Conservation (phyloP, 2,113 vertebrate species). For the Dunckerocampus dactyliophorus region DNA sequence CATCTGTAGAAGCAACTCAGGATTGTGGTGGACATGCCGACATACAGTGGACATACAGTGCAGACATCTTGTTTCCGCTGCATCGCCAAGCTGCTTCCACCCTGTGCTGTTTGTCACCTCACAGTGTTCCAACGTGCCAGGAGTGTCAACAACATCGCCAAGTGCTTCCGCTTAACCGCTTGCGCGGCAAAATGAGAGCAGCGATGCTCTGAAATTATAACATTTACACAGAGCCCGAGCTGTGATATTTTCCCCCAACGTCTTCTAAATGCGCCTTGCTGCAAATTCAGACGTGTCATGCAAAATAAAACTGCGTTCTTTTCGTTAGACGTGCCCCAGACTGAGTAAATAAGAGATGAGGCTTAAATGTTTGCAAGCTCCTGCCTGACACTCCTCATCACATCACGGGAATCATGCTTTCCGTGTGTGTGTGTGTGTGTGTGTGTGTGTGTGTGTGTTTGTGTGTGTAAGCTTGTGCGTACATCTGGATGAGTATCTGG, state of each 20-base stretch:
- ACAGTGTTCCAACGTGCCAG: slow-evolving; percentile 12
- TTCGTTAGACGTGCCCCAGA: slow-evolving; percentile 70
- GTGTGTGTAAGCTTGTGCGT: slow-evolving; percentile 7
- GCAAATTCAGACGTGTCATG: slow-evolving; percentile 81
- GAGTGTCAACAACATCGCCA: slow-evolving; percentile 42
- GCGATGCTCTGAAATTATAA: slow-evolving; percentile 45
- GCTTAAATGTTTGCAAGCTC: slow-evolving; percentile 77
- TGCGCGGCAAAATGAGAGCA: slow-evolving; percentile 36
- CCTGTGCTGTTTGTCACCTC: slow-evolving; percentile 24
- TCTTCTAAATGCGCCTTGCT: slow-evolving; percentile 61
- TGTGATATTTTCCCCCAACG: slow-evolving; percentile 31
- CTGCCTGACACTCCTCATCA: slow-evolving; percentile 76
- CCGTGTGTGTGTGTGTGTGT: slow-evolving; percentile 23
- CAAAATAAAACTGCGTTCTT: slow-evolving; percentile 79
- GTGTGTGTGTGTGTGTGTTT: slow-evolving; percentile 14
- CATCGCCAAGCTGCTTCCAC: neutral
- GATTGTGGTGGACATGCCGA: no score
- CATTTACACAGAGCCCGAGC: slow-evolving; percentile 51
- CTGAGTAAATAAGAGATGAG: slow-evolving; percentile 76
- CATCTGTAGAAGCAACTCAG: no score
- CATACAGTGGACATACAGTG: no score
- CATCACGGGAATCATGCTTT: slow-evolving; percentile 59
- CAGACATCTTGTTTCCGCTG: slow-evolving; percentile 9
- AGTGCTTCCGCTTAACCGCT: slow-evolving; percentile 38
- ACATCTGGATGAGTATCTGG: slow-evolving; percentile 33